Conservation (phyloP, 2,888 invertebrate species). For the Lasioglossum marginatum region DNA sequence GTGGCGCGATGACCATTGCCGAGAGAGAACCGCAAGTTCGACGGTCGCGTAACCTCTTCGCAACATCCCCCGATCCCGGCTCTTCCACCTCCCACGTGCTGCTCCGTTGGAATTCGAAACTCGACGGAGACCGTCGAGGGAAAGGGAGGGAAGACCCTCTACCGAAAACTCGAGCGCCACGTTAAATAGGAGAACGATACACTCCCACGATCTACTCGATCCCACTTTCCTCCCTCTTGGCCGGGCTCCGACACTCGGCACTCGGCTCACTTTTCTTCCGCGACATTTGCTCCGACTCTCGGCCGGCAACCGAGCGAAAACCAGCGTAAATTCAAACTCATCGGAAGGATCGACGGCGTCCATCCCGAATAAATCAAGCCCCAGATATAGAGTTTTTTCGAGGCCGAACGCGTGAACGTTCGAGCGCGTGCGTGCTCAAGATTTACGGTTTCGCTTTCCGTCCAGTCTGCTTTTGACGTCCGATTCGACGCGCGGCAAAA, state of each 20-base stretch:
- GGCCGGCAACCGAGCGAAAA: constrained; percentile 2
- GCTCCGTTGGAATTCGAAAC: constrained; percentile 32
- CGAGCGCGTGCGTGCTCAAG: not conserved
- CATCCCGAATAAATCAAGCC: not conserved
- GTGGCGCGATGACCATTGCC: constrained; percentile 59
- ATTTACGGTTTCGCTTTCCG: not conserved
- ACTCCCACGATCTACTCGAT: constrained; percentile 71
- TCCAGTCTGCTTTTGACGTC: not conserved
- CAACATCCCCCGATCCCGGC: constrained; percentile 22
- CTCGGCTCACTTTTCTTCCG: constrained; percentile 60
- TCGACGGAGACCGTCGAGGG: constrained; percentile 28
- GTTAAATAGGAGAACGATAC: constrained; percentile 75
- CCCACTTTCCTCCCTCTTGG: constrained; percentile 58
- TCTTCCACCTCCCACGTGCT: constrained; percentile 12
- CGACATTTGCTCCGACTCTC: constrained; percentile 67
- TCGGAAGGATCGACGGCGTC: not conserved
- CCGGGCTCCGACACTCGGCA: constrained; percentile 12
- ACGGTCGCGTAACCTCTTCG: constrained; percentile 51
- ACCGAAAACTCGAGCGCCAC: constrained; percentile 57
- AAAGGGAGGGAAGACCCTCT: constrained; percentile 28
- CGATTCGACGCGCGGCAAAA: not conserved
- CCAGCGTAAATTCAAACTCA: constrained; percentile 35
- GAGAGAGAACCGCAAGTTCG: constrained; percentile 70
- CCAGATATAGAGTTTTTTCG: not conserved
- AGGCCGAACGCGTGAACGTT: not conserved